Conservation (phyloP, 2,888 invertebrate species). For the Ennomos quercinarius region DNA sequence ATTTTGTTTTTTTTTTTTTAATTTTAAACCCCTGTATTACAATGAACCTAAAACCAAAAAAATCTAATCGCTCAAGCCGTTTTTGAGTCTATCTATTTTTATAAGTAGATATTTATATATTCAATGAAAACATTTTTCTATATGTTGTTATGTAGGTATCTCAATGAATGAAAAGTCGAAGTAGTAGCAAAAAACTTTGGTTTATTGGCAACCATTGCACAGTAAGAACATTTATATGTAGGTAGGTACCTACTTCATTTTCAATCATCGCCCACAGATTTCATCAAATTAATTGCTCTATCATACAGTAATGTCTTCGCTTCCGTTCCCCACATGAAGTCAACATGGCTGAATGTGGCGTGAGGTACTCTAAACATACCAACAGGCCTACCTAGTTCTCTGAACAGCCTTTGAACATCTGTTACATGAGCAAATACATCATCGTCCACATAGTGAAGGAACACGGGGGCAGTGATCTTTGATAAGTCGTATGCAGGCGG, state of each 20-base stretch:
- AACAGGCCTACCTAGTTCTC: conserved; percentile 75
- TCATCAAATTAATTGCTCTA: conserved; percentile 78
- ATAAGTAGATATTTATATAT: too few species aligned
- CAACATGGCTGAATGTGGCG: conserved; percentile 87
- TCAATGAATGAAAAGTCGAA: too few species aligned
- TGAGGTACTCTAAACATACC: conserved; percentile 82
- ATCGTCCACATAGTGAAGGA: conserved; percentile 85
- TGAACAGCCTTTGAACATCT: conserved; percentile 80
- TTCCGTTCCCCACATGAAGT: conserved; percentile 88
- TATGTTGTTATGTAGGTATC: too few species aligned
- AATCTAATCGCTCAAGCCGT: too few species aligned
- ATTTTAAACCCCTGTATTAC: too few species aligned
- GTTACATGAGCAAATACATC: conserved; percentile 84
- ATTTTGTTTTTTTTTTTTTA: too few species aligned
- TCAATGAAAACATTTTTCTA: too few species aligned
- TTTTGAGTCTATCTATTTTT: too few species aligned
- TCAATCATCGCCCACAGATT: conserved; percentile 42
- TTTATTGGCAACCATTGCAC: too few species aligned
- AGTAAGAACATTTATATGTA: too few species aligned
- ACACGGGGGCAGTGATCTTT: conserved; percentile 83
- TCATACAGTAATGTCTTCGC: conserved; percentile 84
- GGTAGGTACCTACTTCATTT: not conserved
- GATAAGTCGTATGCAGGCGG: conserved; percentile 85
- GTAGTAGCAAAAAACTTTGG: too few species aligned
- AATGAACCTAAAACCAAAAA: too few species aligned